These are phyloP conservation scores for Ypsolopha sequella DNA, from an alignment of 2,888 invertebrate genomes.

Conservation along the genomic window DNA sequence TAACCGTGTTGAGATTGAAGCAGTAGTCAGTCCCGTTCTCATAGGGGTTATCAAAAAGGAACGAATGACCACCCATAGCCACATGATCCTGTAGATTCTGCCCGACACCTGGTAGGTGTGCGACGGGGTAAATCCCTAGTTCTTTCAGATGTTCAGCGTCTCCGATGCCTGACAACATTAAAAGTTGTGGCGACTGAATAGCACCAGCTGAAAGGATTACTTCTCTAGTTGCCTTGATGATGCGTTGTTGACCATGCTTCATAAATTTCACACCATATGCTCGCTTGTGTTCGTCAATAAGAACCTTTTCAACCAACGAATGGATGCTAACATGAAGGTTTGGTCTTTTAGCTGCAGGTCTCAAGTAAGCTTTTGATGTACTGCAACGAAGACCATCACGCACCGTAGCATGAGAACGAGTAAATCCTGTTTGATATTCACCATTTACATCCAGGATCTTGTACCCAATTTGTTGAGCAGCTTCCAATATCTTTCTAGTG, in stretches of 20 bases:
- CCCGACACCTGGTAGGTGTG: constrained; percentile 80
- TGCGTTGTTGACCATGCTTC: constrained; percentile 63
- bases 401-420: constrained; percentile 81
- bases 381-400: constrained; percentile 86
- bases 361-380: constrained; percentile 84
- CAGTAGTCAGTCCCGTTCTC: constrained; percentile 71
- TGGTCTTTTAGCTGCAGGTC: constrained; percentile 73
- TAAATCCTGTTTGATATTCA: constrained; percentile 82
- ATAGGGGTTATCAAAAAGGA: constrained; percentile 75
- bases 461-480: constrained; percentile 79
- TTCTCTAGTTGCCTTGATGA: constrained; percentile 77
- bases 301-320: constrained; percentile 76
- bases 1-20: constrained; percentile 75
- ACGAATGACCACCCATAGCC: constrained; percentile 82
- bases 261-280: constrained; percentile 78
- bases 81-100: constrained; percentile 87
- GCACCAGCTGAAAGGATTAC: constrained; percentile 89
- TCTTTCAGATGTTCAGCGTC: constrained; percentile 73
- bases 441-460: constrained; percentile 81
- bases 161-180: constrained; percentile 90
- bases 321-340: constrained; percentile 82
- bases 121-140: constrained; percentile 71
- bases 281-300: constrained; percentile 72
- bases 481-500: constrained; percentile 75
- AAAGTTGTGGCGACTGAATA: constrained; percentile 85